A percentile compares a stretch with the other conserved stretches of the same genome.
Conservation (phyloP, 30 jellyfish, hydroid and myxozoan genomes). For the Nemopilema nomurai region DNA sequence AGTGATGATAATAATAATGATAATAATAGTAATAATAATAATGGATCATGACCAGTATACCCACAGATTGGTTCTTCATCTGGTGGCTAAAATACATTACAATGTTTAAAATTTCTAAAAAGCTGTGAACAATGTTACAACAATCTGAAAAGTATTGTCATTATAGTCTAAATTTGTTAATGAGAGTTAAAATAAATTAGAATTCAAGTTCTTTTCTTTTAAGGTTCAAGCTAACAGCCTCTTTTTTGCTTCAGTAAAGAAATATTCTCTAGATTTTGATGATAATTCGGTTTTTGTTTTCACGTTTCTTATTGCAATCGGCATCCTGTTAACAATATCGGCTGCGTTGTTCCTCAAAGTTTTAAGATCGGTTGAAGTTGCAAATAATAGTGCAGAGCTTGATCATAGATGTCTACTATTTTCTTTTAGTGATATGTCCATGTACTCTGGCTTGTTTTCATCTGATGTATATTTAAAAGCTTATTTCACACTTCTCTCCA, state of each 20-base stretch:
- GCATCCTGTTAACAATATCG: slow-evolving; percentile 39
- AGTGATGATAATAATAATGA: slow-evolving; percentile 11
- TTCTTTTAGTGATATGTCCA: slow-evolving; percentile 48
- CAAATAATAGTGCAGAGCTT: slow-evolving; percentile 55
- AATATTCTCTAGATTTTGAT: slow-evolving; percentile 5
- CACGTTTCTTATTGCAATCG: slow-evolving; percentile 17
- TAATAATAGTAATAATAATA: slow-evolving; percentile 22
- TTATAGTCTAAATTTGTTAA: background rate
- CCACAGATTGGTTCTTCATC: slow-evolving; percentile 46
- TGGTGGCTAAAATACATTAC: slow-evolving; percentile 50
- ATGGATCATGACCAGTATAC: slow-evolving; percentile 41
- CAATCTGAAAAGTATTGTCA: background rate
- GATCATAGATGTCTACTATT: slow-evolving; percentile 38
- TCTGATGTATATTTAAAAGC: too few relatives aligned
- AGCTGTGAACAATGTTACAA: too few relatives aligned
- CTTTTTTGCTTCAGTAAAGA: slow-evolving; percentile 5
- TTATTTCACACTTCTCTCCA: too few relatives aligned
- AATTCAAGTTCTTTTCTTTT: slow-evolving; percentile 2
- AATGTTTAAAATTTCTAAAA: too few relatives aligned
- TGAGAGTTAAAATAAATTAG: background rate
- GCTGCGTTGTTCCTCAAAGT: slow-evolving; percentile 33
- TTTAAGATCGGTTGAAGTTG: slow-evolving; percentile 24
- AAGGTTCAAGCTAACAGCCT: slow-evolving; percentile 2
- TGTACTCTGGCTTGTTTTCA: too few relatives aligned
- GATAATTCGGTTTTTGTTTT: slow-evolving; percentile 29